A percentile compares a stretch with the other conserved stretches of the same genome.
Conservation (phyloP, 2,113 vertebrate genomes). For the Tychaedon coryphoeus region DNA sequence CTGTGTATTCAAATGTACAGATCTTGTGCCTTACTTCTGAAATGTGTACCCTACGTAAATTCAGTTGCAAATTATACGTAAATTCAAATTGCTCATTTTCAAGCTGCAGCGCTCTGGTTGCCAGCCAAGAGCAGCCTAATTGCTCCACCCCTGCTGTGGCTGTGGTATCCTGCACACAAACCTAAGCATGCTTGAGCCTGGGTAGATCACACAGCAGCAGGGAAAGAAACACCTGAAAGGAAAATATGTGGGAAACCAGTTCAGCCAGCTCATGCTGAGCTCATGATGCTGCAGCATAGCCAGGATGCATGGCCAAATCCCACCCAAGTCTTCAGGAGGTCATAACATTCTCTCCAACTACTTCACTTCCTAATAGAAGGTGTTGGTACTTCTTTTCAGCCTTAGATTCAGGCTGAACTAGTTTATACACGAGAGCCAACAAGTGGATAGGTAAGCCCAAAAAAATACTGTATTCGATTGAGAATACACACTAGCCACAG, state of each 20-base stretch:
- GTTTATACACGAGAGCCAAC: neutral
- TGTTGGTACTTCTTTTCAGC: neutral
- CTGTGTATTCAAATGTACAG: neutral
- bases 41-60: neutral
- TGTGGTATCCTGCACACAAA: neutral
- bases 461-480: neutral
- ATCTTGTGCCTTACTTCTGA: neutral
- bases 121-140: neutral
- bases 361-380: neutral
- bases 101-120: neutral
- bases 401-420: neutral
- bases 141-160: neutral
- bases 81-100: neutral
- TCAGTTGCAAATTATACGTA: no score
- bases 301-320: neutral
- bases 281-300: neutral
- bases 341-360: neutral
- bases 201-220: neutral
- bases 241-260: neutral
- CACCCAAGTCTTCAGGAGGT: neutral
- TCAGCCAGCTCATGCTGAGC: neutral
- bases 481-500: neutral
- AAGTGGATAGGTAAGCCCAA: neutral
- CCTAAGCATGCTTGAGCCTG: neutral
- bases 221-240: neutral